phyloP scores from a whole-genome alignment of 1,140 invertebrate genomes.

The Drosophila cardini region DNA sequence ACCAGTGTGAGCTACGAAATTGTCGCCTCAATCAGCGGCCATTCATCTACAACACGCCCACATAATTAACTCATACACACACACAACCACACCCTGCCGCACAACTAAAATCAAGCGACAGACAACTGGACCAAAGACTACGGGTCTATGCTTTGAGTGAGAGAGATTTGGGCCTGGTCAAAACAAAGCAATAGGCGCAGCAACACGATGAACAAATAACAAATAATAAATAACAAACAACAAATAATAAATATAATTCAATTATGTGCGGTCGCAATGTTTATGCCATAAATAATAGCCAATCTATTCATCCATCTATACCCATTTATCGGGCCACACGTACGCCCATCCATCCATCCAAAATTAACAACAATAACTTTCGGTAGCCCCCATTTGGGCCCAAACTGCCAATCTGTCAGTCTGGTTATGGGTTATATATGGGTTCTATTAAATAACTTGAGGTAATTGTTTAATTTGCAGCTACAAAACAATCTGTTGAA shows the following conservation, averaged over 20 bases:
- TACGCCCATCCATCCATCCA: conserved; percentile 1
- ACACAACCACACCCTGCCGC: conserved; percentile 51
- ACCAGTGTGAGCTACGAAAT: conserved; percentile 32
- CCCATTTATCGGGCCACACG: conserved; percentile 22
- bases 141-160: conserved; percentile 10
- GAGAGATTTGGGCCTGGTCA: conserved; percentile 19
- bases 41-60: conserved; percentile 81
- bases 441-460: not conserved
- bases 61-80: conserved; percentile 70
- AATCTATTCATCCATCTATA: conserved; percentile 27
- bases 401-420: conserved; percentile 28
- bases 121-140: not conserved
- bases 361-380: not conserved
- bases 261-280: conserved; percentile 75
- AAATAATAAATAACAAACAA: conserved; percentile 32
- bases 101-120: not conserved
- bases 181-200: conserved; percentile 6
- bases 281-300: conserved; percentile 74
- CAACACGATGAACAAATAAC: conserved; percentile 15
- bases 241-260: conserved; percentile 76
- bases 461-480: not conserved
- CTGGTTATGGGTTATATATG: conserved; percentile 5
- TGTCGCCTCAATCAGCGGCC: conserved; percentile 61
- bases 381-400: conserved; percentile 1
- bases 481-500: not conserved